These are phyloP conservation scores for Chouioia cunea DNA, from an alignment of 2,888 invertebrate genomes.

Conservation along the genomic window DNA sequence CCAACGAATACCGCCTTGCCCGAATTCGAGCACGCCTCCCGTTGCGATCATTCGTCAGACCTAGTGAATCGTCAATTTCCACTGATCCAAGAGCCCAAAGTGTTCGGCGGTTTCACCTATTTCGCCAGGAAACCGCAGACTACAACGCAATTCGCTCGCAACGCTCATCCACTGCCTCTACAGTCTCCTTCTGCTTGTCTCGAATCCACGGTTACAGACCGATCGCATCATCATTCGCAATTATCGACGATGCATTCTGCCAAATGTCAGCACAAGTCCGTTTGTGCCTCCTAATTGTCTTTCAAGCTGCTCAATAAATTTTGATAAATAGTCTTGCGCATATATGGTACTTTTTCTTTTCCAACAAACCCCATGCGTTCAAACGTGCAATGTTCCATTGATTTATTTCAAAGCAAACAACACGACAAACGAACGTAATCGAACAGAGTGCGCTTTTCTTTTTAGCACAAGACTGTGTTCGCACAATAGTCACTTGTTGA, in stretches of 20 bases:
- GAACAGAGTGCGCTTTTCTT: no score
- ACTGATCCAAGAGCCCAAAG: constrained; percentile 53
- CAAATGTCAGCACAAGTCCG: not conserved
- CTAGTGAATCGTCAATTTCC: constrained; percentile 37
- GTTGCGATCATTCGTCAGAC: not conserved
- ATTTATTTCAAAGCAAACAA: no score
- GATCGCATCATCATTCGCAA: not conserved
- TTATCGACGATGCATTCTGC: not conserved
- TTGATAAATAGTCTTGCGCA: no score
- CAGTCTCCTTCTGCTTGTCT: not conserved
- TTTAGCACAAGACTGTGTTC: no score
- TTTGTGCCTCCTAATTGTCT: not conserved
- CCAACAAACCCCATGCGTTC: no score
- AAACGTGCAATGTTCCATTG: no score
- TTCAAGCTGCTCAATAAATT: constrained; percentile 17
- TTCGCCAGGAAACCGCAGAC: constrained; percentile 56
- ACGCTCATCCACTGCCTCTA: not conserved
- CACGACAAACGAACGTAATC: no score
- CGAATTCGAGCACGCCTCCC: constrained; percentile 21
- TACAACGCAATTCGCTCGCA: constrained; percentile 28
- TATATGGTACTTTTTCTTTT: no score
- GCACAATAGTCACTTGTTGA: no score
- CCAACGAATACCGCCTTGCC: constrained; percentile 33
- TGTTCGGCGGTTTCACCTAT: constrained; percentile 59
- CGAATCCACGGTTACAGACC: not conserved